phyloP scores from a whole-genome alignment of 1,140 invertebrate genomes.

The Caenorhabditis remanei region DNA sequence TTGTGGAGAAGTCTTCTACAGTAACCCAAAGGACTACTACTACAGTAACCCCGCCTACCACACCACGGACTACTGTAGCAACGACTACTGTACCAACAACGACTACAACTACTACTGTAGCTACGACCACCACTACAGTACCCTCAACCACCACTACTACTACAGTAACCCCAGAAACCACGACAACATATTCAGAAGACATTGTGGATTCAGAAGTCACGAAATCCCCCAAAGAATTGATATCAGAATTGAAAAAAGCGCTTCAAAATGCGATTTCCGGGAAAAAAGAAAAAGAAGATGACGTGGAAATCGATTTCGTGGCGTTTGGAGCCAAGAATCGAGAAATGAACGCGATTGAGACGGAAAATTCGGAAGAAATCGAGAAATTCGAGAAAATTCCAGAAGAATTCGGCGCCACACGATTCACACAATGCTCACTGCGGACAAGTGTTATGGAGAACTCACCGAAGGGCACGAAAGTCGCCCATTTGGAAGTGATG shows the following conservation, averaged over 20 bases:
- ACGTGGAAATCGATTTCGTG: neutral
- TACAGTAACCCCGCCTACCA: neutral
- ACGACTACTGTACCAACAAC: neutral
- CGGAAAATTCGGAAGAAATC: slow-evolving; percentile 5
- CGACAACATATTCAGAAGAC: slow-evolving; percentile 23
- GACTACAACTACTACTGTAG: neutral
- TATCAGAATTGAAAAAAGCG: slow-evolving; percentile 18
- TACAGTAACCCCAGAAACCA: slow-evolving; percentile 1
- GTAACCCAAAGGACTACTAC: neutral
- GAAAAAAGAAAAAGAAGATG: neutral
- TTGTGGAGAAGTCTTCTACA: slow-evolving; percentile 16
- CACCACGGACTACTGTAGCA: neutral
- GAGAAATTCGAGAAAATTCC: neutral
- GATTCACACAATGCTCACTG: slow-evolving; percentile 40
- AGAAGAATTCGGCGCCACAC: neutral
- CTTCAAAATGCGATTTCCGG: neutral
- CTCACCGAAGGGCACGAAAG: slow-evolving; percentile 56
- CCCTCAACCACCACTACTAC: neutral
- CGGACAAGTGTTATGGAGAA: slow-evolving; percentile 49
- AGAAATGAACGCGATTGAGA: slow-evolving; percentile 27
- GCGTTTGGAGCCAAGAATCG: slow-evolving; percentile 13
- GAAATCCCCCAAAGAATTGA: neutral
- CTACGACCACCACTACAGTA: neutral
- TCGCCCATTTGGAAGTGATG: slow-evolving; percentile 38
- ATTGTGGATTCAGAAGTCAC: slow-evolving; percentile 36